A percentile compares a stretch with the other conserved stretches of the same genome.
phyloP scores from a whole-genome alignment of 2,797 vertebrate species.

The Ctenochaetus hawaiiensis region DNA sequence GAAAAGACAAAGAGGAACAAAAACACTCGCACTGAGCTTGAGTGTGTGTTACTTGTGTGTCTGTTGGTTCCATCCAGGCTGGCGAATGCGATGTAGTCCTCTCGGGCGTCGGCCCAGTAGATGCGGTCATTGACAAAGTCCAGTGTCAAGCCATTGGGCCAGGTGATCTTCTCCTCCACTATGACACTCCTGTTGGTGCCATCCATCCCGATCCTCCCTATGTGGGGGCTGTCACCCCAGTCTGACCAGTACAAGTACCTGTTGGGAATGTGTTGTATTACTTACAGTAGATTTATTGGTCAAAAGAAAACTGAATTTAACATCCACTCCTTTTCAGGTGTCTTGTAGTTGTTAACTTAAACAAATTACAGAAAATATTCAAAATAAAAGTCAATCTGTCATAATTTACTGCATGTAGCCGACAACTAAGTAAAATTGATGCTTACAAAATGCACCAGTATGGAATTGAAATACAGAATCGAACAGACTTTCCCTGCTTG shows the following conservation, averaged over 20 bases:
- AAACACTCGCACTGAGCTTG: neutral
- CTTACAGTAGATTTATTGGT: neutral
- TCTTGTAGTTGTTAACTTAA: neutral
- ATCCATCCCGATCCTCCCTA: constrained; percentile 98
- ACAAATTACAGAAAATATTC: too few relatives aligned
- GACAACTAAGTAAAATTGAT: neutral
- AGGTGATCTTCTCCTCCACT: constrained; percentile 95
- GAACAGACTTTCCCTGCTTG: constrained; percentile 3
- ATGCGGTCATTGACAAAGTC: constrained; percentile 97
- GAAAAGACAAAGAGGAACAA: neutral
- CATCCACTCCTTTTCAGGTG: neutral
- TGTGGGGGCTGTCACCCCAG: constrained; percentile 97
- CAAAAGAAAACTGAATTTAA: neutral
- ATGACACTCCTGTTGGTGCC: constrained; percentile 92
- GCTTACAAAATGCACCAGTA: neutral
- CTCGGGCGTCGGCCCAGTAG: constrained; percentile 97
- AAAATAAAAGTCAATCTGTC: too few relatives aligned
- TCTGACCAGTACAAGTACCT: constrained; percentile 99
- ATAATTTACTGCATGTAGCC: neutral
- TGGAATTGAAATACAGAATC: neutral
- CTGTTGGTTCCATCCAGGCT: constrained; percentile 94
- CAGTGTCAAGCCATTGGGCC: constrained; percentile 96
- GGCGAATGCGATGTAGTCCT: constrained; percentile 98
- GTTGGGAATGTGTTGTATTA: constrained; percentile 21
- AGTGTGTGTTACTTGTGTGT: constrained; percentile 88